Evolutionary conservation across 2,888 invertebrate species (phyloP), one percentile per base, ranked within the genome.

Genomic region (Eupithecia vulgata): DNA sequence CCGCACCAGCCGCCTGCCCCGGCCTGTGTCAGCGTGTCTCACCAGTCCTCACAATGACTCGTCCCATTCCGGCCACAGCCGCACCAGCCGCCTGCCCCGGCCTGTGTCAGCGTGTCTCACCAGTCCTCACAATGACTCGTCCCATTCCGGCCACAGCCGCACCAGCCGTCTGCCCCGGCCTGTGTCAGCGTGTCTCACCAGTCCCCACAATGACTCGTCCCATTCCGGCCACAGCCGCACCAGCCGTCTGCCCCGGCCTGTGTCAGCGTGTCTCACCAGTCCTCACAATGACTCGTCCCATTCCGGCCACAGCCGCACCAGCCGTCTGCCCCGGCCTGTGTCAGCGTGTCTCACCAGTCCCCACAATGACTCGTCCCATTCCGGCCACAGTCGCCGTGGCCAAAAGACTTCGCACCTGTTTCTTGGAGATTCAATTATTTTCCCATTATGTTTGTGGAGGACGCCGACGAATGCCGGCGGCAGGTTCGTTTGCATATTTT

Each of bases 391-490:
- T 5, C 59, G 25, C 30, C 30, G 59, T 30, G 30, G 30, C 30
- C 25, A 59, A 59, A 59, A 59, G 59, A 61, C 61, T 34, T 61
- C 34, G 30, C 34, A 59, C 34, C 42, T 66, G 66, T 30, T 61
- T 67, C 68, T 67, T 25, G 67, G 34, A 15, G 45, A 74, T 71
- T 65, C 57, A 68, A 71, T 74, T 74, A 71, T 66, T 61, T 68
- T 66, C 65, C 48, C 68, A 71, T 74, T 68, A 71, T 48, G 71
- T 48, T 68, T 61, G 61, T 17, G 34, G 61, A 57, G 17, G 61
- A 35, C 10, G 59, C 30, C 30, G 17, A 30, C 15, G 34, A 10
- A n/a, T 59, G 17, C 17, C 17, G 37, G 35, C 17, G 37, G 35
- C 17, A 21, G n/a, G n/a, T 64, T 37, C 64, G 4, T 64, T 37